Percentiles rank a stretch among this genome's conserved stretches.
Evolutionary conservation across 1,140 invertebrate species (phyloP).

Genomic region (Varroa destructor): DNA sequence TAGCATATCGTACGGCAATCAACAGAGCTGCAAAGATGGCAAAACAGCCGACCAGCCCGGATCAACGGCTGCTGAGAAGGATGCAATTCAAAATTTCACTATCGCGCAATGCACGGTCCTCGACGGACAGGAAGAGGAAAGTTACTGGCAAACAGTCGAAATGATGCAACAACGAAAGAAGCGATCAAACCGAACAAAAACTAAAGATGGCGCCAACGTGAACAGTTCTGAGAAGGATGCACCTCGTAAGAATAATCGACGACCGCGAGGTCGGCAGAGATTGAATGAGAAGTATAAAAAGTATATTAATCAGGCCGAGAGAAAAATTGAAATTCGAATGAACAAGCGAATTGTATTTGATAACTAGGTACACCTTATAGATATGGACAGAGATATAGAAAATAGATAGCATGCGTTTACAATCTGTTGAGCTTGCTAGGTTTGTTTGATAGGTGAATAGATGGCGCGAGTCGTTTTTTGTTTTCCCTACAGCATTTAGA

Average conservation of each 20-base stretch:
- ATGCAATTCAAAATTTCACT: not conserved
- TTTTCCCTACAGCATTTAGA: no score
- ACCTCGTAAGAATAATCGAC: no score
- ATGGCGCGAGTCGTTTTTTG: no score
- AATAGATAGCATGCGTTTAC: no score
- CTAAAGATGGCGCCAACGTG: not conserved
- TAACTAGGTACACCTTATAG: not conserved
- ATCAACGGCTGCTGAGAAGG: not conserved
- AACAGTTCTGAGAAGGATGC: not conserved
- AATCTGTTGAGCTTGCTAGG: no score
- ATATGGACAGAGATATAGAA: no score
- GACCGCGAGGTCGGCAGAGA: not conserved
- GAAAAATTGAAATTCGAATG: not conserved
- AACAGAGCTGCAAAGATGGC: not conserved
- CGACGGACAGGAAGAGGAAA: not conserved
- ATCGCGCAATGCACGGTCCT: not conserved
- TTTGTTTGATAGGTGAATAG: no score
- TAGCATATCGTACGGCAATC: no score
- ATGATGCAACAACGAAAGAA: not conserved
- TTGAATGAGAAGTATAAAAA: not conserved
- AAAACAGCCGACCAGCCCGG: not conserved
- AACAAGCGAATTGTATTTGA: constrained; percentile 10
- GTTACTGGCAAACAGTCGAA: constrained; percentile 13
- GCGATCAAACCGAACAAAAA: not conserved
- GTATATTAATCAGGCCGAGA: not conserved